Evolutionary conservation across 1,140 invertebrate genomes (phyloP).

Genomic region (Saccostrea cuccullata): DNA sequence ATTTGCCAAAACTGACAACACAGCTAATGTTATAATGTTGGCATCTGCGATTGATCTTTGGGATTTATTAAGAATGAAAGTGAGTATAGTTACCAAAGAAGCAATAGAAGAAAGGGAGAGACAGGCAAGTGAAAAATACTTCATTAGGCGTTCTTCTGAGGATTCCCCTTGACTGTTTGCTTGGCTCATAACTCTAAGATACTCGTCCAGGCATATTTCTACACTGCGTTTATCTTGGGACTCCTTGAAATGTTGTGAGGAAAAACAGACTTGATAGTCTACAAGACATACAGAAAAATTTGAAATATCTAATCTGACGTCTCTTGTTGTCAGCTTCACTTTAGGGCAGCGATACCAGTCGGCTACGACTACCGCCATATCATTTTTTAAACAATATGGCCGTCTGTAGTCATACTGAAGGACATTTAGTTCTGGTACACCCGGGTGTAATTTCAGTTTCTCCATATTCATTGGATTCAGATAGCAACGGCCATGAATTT

Average conservation of each 20-base stretch:
- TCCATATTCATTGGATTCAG: neutral
- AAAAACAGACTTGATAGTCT: neutral
- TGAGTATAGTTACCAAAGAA: neutral
- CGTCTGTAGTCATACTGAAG: neutral
- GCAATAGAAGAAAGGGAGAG: neutral
- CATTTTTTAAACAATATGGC: neutral
- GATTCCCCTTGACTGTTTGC: too few species aligned
- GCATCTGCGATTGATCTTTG: neutral
- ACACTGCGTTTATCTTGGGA: neutral
- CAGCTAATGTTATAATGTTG: constrained; percentile 6
- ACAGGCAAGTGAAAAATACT: neutral
- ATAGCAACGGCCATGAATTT: neutral
- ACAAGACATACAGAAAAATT: neutral
- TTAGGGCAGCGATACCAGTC: constrained; percentile 12
- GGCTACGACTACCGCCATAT: neutral
- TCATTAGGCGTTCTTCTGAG: neutral
- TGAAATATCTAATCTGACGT: neutral
- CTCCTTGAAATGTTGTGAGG: neutral
- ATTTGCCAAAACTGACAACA: too few species aligned
- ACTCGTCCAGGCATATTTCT: neutral
- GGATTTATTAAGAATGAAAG: neutral
- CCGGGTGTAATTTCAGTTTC: neutral
- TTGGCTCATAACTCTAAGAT: neutral
- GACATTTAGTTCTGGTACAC: neutral
- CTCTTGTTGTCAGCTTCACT: neutral